These are phyloP conservation scores for Argynnis bischoffii DNA, from an alignment of 2,888 invertebrate species.

Conservation along the genomic window DNA sequence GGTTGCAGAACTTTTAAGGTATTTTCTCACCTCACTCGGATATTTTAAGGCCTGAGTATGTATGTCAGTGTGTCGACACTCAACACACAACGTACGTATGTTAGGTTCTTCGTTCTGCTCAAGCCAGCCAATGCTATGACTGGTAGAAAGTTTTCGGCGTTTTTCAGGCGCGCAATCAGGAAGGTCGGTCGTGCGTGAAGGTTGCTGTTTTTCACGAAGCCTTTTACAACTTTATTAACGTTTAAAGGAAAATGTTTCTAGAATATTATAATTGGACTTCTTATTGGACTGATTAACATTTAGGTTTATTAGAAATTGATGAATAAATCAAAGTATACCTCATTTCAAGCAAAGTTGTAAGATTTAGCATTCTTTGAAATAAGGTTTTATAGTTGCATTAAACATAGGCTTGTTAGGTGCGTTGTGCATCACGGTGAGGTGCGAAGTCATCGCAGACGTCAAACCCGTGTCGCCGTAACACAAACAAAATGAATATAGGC, in stretches of 20 bases:
- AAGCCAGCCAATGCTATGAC: conserved; percentile 25
- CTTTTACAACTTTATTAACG: conserved; percentile 34
- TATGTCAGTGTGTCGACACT: conserved; percentile 40
- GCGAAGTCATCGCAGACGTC: background rate
- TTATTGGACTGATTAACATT: background rate
- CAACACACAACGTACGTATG: conserved; percentile 22
- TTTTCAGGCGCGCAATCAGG: conserved; percentile 43
- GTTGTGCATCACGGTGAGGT: background rate
- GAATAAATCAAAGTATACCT: background rate
- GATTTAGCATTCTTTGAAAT: no score
- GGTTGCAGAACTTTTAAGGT: conserved; percentile 13
- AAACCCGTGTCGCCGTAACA: background rate
- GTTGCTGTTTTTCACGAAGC: conserved; percentile 50
- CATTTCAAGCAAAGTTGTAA: no score
- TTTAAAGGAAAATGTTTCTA: conserved; percentile 19
- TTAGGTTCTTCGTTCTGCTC: conserved; percentile 46
- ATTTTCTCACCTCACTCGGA: conserved; percentile 10
- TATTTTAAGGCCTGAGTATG: conserved; percentile 24
- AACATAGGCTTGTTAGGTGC: no score
- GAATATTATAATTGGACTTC: background rate
- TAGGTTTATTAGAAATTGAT: background rate
- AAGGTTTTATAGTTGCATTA: no score
- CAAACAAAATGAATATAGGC: conserved; percentile 21
- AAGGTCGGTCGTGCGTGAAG: conserved; percentile 57
- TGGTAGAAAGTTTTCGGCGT: conserved; percentile 29